Evolutionary conservation across 2,797 vertebrate genomes (phyloP).

Genomic region (Cuculus canorus): DNA sequence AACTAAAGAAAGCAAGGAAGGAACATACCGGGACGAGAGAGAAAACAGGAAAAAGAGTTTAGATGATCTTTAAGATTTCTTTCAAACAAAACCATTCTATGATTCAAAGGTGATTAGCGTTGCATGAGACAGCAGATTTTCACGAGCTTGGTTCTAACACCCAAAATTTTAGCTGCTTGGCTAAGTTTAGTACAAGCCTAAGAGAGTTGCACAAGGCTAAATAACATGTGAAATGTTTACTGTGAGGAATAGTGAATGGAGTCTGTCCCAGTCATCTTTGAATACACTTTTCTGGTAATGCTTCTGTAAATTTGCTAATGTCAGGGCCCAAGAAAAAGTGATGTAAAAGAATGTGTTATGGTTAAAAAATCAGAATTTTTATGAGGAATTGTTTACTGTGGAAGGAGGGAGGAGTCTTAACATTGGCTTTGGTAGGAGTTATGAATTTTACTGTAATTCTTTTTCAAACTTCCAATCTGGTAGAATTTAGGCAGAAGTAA

Average conservation of each 20-base stretch:
- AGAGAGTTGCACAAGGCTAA: not conserved
- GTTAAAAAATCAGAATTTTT: not conserved
- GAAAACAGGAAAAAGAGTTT: not conserved
- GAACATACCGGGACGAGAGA: not conserved
- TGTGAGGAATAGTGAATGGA: not conserved
- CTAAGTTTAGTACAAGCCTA: not conserved
- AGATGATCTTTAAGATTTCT: no score
- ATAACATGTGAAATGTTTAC: not conserved
- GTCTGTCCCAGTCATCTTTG: not conserved
- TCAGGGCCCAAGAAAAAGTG: not conserved
- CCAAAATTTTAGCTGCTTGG: not conserved
- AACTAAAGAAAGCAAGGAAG: not conserved
- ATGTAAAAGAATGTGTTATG: not conserved
- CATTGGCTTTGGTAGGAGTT: not conserved
- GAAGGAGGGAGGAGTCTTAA: not conserved
- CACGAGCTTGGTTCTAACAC: not conserved
- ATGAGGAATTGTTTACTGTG: not conserved
- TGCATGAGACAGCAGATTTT: not conserved
- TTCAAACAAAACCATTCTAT: no score
- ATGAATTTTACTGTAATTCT: not conserved
- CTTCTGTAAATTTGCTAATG: not conserved
- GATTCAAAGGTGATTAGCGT: not conserved
- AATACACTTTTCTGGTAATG: not conserved
- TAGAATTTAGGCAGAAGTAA: not conserved
- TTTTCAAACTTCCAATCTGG: not conserved